A percentile compares a stretch with the other conserved stretches of the same genome.
phyloP scores from a whole-genome alignment of 2,113 vertebrate species.

The Paraplagusia blochii region DNA sequence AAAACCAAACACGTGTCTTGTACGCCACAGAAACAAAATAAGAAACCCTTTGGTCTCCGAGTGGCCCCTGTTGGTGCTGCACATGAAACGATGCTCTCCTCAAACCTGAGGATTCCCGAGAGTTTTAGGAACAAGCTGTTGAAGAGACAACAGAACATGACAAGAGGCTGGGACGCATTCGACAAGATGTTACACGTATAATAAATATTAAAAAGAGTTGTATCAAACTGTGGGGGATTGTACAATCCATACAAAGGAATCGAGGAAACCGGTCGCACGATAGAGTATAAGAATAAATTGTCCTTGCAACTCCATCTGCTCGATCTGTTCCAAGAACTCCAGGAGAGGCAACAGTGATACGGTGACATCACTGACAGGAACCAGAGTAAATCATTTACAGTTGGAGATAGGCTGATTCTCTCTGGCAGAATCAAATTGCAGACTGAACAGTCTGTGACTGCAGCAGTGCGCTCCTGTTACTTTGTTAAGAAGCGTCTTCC shows the following conservation, averaged over 20 bases:
- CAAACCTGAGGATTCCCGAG: conserved; percentile 13
- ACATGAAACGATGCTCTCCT: conserved; percentile 6
- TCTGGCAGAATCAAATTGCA: conserved; percentile 39
- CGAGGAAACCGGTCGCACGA: background rate
- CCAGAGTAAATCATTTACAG: conserved; percentile 32
- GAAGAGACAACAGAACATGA: background rate
- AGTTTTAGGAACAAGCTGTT: background rate
- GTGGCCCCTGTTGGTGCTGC: conserved; percentile 7
- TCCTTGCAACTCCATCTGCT: conserved; percentile 22
- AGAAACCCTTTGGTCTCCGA: conserved; percentile 21
- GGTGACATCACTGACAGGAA: conserved; percentile 28
- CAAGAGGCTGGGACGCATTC: background rate
- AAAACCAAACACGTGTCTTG: conserved; percentile 32
- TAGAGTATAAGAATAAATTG: conserved; percentile 29
- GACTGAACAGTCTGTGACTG: conserved; percentile 27
- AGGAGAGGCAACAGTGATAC: conserved; percentile 1
- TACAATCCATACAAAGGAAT: background rate
- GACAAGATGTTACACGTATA: background rate
- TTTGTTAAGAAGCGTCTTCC: conserved; percentile 26
- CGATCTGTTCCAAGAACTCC: conserved; percentile 15
- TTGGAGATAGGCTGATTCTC: conserved; percentile 36
- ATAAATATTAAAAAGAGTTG: background rate
- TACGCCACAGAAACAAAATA: conserved; percentile 27
- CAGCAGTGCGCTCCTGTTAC: conserved; percentile 26
- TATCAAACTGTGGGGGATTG: background rate